Base-by-base conservation (phyloP, 2,888 invertebrate genomes). In the Dryadula phaetusa region DNA sequence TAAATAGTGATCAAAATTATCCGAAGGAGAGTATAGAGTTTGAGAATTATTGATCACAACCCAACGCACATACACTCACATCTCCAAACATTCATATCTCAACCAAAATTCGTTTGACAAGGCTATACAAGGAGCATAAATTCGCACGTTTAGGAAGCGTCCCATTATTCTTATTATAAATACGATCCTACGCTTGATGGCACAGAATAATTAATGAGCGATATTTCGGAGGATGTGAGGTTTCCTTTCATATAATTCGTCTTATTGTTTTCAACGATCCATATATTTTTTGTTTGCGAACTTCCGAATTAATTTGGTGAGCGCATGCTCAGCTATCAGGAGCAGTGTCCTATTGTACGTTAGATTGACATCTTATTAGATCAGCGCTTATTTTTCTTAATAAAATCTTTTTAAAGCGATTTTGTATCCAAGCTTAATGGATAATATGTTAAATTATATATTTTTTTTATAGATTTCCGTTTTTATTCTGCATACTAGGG, bases 271-370 rank as follows among this genome's bases (percentile, higher is more conserved):
- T 77, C 75, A 74, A 66, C 69, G 77, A 75, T 76, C 78, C 80
- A 77, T 80, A 80, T 79, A 79, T 82, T 83, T 84, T 88, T 88
- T 86, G 86, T 87, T 83, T 83, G 83, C 72, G 70, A 76, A 75
- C 72, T 85, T 77, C 83, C 80, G 82, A 85, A 86, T 85, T 86
- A 87, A 90, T 90, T 88, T 86, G 84, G 83, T 84, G 83, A 80
- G 77, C 75, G 71, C 77, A 74, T 77, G 82, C 78, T 79, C 71
- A 78, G 83, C 84, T 81, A 86, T 90, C 90, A 83, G 77, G 79
- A 79, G 81, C 90, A 89, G 88, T 60, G 66, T 65, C 68, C 72
- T 75, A 74, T 74, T 74, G 72, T 72, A 62, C 66, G 46, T 70
- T 62, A 34, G 49, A 52, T 52, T 52, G 37, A 34, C 56, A 37